Evolutionary conservation across 2,797 vertebrate genomes (phyloP), one percentile per base, ranked within the genome.

Genomic region (Sebastiscus tertius): DNA sequence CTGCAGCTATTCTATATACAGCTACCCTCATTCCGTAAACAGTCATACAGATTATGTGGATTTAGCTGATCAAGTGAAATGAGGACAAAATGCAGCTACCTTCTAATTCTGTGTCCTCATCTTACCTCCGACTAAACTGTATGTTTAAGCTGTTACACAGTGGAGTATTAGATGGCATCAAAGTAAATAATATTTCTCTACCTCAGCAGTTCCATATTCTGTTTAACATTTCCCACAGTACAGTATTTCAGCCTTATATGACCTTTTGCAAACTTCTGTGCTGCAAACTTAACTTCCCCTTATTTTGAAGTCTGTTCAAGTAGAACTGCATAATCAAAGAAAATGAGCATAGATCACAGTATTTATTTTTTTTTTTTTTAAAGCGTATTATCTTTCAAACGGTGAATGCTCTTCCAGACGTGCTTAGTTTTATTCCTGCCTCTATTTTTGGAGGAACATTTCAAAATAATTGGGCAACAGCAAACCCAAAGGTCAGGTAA

Each of bases 401-500:
- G 0, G 31, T 9, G 13, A 16, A 24, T 0, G 6, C 56, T 77
- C 29, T 27, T 4, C 4, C 63, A 68, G 33, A 68, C n/a, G 4
- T 46, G 31, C 58, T 52, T 27, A 2, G 18, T 8, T 70, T 31
- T 65, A 60, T 56, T 52, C 11, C 31, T 56, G 56, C 24, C 55
- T 68, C 70, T 85, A 80, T 83, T 81, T 82, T 63, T 22, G 34
- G 79, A 77, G 72, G 34, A 87, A 64, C 56, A 77, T 80, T 83
- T 83, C 54, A 86, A 81, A 86, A 74, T 88, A 87, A 90, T 88
- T 89, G 86, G 58, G 36, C 71, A 70, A 56, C 64, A 58, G 60
- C 24, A 34, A 74, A 61, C 52, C n/a, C 20, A 81, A 86, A 92
- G 87, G 83, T 91, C 91, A 87, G 65, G 66, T 77, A 80, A 77